Base-by-base conservation (phyloP, 2,797 vertebrate species). In the Novumbra hubbsi region DNA sequence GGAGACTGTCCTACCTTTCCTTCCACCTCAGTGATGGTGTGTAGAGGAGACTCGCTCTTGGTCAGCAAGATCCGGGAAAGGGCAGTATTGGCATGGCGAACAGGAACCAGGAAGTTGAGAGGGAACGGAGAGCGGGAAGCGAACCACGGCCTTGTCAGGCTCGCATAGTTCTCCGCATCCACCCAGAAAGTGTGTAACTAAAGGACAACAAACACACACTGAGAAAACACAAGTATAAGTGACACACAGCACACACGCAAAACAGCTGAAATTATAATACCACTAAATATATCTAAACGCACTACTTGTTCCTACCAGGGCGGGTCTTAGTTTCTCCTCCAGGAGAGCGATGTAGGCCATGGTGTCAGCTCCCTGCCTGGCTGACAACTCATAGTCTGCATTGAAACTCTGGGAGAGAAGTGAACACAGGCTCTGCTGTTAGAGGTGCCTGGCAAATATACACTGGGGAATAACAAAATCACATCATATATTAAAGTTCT, bases 121-220 rank as follows among this genome's bases (percentile, higher is more conserved):
- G 96, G 98, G 83, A 99, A 99, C 0, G 96, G 95, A 78, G 96
- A 96, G 79, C 83, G 96, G 63, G 98, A 96, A n/a, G 96, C 95
- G 86, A 96, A 98, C 97, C 98, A 99, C 0, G 98, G 98, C 76
- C 96, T 94, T 50, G 97, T 99, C 88, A 99, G 84, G 83, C 85
- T 94, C 80, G 93, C 92, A 78, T 99, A 99, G 91, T 99, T 99
- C 85, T 99, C 97, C 67, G 92, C 89, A 74, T 99, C 98, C 79
- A 99, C 94, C 98, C 98, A 99, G 88, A 99, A 99, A n/a, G 96
- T 98, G 86, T 99, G 96, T 84, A 99, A 89, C 98, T 99, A 78
- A 38, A 86, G 75, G 30, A 73, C 32, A 70, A 64, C 34, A 73
- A 50, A 71, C 66, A 34, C 19, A 72, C 14, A 28, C 4, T 70